phyloP scores from a whole-genome alignment of 2,888 invertebrate species.

The Scaptomyza cyrtandrae region DNA sequence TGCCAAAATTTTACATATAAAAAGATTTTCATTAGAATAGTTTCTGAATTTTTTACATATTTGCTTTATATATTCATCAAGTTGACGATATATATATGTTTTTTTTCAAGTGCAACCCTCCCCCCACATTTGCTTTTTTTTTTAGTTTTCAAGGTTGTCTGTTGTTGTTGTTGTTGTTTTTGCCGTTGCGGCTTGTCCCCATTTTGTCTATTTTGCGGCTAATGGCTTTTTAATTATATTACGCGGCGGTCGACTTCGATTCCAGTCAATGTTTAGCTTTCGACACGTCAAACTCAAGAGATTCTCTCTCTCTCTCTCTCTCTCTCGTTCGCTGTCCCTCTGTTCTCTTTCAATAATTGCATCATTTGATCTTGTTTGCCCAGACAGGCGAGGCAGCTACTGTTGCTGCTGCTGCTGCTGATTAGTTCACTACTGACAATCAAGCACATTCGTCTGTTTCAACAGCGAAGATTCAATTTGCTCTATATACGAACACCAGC shows the following conservation, averaged over 20 bases:
- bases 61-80: too few relatives aligned
- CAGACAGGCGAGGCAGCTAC: not conserved
- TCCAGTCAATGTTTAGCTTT: slow-evolving; percentile 31
- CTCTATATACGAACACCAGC: not conserved
- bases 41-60: too few relatives aligned
- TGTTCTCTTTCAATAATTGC: slow-evolving; percentile 62
- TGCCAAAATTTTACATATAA: too few relatives aligned
- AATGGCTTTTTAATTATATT: slow-evolving; percentile 80
- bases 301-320: not conserved
- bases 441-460: slow-evolving; percentile 59
- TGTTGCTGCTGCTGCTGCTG: not conserved
- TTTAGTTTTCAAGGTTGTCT: slow-evolving; percentile 65
- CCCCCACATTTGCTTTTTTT: not conserved
- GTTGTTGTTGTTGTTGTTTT: too few relatives aligned
- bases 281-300: slow-evolving; percentile 9
- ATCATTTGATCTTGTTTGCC: slow-evolving; percentile 71
- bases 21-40: too few relatives aligned
- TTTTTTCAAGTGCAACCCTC: not conserved
- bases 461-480: slow-evolving; percentile 4
- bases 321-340: not conserved
- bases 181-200: not conserved
- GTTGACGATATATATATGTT: too few relatives aligned
- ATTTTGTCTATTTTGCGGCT: slow-evolving; percentile 61
- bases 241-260: slow-evolving; percentile 67
- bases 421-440: slow-evolving; percentile 30